Percentiles rank a stretch among this genome's conserved stretches.
Conservation (phyloP, 2,113 vertebrate species). For the Ginglymostoma cirratum region DNA sequence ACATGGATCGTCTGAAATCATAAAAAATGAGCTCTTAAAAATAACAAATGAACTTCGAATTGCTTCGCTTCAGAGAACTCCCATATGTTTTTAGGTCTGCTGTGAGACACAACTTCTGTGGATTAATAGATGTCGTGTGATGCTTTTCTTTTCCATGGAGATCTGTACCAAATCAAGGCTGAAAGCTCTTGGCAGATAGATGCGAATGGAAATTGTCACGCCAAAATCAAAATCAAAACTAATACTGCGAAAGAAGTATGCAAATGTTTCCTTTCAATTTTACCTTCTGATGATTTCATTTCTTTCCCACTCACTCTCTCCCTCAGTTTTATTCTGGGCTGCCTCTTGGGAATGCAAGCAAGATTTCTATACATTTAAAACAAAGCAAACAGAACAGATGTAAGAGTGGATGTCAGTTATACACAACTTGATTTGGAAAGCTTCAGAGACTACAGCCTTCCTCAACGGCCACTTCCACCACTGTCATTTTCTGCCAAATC, state of each 20-base stretch:
- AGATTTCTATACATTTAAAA: slow-evolving; percentile 30
- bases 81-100: slow-evolving; percentile 54
- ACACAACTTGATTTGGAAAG: not conserved
- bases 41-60: slow-evolving; percentile 65
- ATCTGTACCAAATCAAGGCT: slow-evolving; percentile 40
- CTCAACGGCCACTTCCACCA: not conserved
- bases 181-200: slow-evolving; percentile 48
- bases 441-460: not conserved
- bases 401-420: slow-evolving; percentile 10
- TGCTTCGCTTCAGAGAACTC: slow-evolving; percentile 59
- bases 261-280: slow-evolving; percentile 41
- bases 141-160: slow-evolving; percentile 44
- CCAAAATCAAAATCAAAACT: slow-evolving; percentile 40
- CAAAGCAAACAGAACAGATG: slow-evolving; percentile 25
- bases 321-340: slow-evolving; percentile 8
- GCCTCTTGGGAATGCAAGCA: not conserved
- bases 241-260: slow-evolving; percentile 45
- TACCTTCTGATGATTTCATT: slow-evolving; percentile 4
- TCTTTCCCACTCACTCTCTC: not conserved
- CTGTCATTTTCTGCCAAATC: no score
- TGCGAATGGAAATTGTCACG: slow-evolving; percentile 44
- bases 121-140: slow-evolving; percentile 47
- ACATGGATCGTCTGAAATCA: slow-evolving; percentile 51
- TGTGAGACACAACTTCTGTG: slow-evolving; percentile 50
- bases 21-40: slow-evolving; percentile 66